Evolutionary conservation across 1,140 invertebrate genomes (phyloP), one percentile per base, ranked within the genome.

Genomic region (Holcopasites calliopsidis): DNA sequence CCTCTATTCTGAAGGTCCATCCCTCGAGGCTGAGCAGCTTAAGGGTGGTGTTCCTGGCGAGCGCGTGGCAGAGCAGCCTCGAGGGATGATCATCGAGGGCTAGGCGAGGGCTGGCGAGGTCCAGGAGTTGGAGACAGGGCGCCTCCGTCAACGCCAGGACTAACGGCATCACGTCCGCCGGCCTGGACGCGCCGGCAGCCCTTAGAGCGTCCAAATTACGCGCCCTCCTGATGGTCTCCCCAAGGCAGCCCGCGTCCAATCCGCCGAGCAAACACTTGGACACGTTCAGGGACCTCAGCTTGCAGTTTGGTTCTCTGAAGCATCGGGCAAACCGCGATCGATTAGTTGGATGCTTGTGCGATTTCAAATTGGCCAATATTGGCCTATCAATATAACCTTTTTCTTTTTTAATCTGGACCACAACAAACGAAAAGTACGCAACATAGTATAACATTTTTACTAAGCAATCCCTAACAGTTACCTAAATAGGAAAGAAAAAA

Each of bases 1-100:
- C 93, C 90, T 94, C 93, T 76, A 94, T 91, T 69, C 92, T 88
- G 64, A 93, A 92, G 23, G 92, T 93, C 93, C 93, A 93, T 44
- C 93, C 93, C 71, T 93, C 93, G 38, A 93, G 84, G 66, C 91
- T 92, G 21, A 94, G 88, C 5, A 93, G 86, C 21, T 92, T 85
- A 0, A 93, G 88, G 8, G 91, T 92, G 2, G 83, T 86, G 80
- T 93, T 93, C 61, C 92, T 92, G 8, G 90, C 89, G 6, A 94
- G 86, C 18, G 92, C 91, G 74, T 92, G 91, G 52, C 92, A 92
- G 1, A 93, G 88, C 23, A 93, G 88, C 66, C 92, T 91, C 6
- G 93, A 91, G n/a, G 92, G 92, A 77, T 91, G 92, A 84, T 93
- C 93, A 13, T 92, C 93, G 60, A 93, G 84, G n/a, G 92, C 89